Base-by-base conservation (phyloP, 2,888 invertebrate genomes). In the Steinernema scapterisci region DNA sequence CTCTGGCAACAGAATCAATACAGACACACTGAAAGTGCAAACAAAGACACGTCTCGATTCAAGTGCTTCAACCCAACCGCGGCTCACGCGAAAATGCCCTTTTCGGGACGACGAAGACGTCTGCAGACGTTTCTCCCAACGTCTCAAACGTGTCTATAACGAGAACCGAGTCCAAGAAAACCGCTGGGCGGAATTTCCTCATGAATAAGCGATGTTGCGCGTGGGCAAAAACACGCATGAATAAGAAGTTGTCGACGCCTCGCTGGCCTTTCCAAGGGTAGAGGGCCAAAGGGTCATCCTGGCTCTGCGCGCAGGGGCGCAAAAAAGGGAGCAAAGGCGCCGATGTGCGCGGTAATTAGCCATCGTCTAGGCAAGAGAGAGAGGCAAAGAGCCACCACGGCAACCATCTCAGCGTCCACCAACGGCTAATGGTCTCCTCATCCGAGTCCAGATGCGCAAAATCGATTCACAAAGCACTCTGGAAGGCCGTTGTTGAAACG, bases 281-380 rank as follows among this genome's bases (percentile, higher is more conserved):
- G 9, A 38, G 48, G 48, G 13, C 48, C 48, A 13, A 48, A 48
- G 48, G 48, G 48, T 48, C 48, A 48, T 19, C 5, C 48, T n/a
- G 48, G 48, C 48, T 16, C 27, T 16, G 63, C 23, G 16, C 63
- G 63, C 11, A 5, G 52, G 52, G 52, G 19, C 21, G 23, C 52
- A 21, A 52, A 23, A 19, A 48, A 19, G 19, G 48, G 21, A 52
- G 27, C 23, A 63, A 63, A 6, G 63, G 31, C 31, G 31, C 63
- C 63, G 63, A 63, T 63, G 63, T 31, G 63, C 31, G 63, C 63
- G 63, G 27, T 63, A 63, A 63, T 63, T 63, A 63, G 63, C 54
- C 23, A 27, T 25, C 54, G n/a, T n/a, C n/a, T n/a, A n/a, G n/a
- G n/a, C n/a, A n/a, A n/a, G n/a, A n/a, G n/a, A n/a, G n/a, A n/a